Conservation (phyloP, 2,888 invertebrate genomes). For the Rotaria sp. region DNA sequence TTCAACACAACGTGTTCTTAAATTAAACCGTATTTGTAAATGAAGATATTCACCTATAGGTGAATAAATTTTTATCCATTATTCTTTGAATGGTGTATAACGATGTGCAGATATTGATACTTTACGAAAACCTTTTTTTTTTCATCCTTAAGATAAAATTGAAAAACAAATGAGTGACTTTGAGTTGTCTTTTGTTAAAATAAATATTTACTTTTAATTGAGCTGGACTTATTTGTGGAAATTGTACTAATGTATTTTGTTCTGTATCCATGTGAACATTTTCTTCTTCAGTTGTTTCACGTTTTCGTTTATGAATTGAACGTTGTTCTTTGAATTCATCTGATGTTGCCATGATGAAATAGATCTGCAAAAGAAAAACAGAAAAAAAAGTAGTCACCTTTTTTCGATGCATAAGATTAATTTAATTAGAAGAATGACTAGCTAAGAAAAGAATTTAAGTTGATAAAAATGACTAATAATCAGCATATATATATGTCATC, state of each 20-base stretch:
- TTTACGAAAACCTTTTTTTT: slow-evolving; percentile 35
- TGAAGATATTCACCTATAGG: slow-evolving; percentile 89
- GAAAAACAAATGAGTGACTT: background rate
- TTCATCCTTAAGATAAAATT: background rate
- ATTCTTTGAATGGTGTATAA: slow-evolving; percentile 84
- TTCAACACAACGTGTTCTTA: slow-evolving; percentile 81
- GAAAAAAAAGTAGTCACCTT: background rate
- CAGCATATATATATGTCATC: background rate
- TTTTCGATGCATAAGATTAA: background rate
- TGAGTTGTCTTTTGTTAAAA: background rate
- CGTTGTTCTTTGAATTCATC: slow-evolving; percentile 31
- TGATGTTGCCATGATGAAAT: background rate
- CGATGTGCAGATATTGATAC: slow-evolving; percentile 77
- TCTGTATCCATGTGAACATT: slow-evolving; percentile 20
- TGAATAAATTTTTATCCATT: slow-evolving; percentile 91
- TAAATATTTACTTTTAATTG: background rate
- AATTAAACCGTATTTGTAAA: slow-evolving; percentile 84
- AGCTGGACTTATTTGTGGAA: background rate
- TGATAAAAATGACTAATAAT: background rate
- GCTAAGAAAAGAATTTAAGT: background rate
- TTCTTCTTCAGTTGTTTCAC: background rate
- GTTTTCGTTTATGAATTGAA: slow-evolving; percentile 31
- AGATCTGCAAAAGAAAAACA: background rate
- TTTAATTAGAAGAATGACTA: background rate
- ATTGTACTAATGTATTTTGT: background rate